A percentile compares a stretch with the other conserved stretches of the same genome.
Evolutionary conservation across 2,797 vertebrate genomes (phyloP).

Genomic region (Melanotaenia nigrans): DNA sequence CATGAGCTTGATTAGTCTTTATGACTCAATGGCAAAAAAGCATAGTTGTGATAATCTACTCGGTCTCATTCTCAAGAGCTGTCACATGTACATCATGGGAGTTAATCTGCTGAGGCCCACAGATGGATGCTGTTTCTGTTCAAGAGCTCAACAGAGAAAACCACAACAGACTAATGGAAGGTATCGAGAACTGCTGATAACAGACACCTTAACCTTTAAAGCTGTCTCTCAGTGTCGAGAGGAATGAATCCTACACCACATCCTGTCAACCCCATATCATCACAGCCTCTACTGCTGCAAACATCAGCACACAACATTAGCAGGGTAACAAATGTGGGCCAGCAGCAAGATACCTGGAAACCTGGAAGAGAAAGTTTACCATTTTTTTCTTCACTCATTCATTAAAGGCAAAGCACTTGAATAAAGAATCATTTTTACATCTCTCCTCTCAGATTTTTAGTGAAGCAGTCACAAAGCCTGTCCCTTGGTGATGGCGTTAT

Average conservation of each 20-base stretch:
- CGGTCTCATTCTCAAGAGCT: slow-evolving; percentile 27
- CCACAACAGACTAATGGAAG: slow-evolving; percentile 63
- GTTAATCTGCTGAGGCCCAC: slow-evolving; percentile 41
- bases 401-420: slow-evolving; percentile 18
- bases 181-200: slow-evolving; percentile 64
- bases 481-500: slow-evolving; percentile 59
- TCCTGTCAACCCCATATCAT: slow-evolving; percentile 72
- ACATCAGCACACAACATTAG: slow-evolving; percentile 44
- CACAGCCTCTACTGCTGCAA: slow-evolving; percentile 44
- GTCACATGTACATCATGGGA: slow-evolving; percentile 38
- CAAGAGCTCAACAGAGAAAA: slow-evolving; percentile 56
- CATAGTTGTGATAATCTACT: slow-evolving; percentile 11
- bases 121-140: slow-evolving; percentile 49
- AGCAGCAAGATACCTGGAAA: slow-evolving; percentile 35
- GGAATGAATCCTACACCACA: slow-evolving; percentile 70
- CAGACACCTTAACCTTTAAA: slow-evolving; percentile 72
- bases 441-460: slow-evolving; percentile 25
- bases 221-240: slow-evolving; percentile 46
- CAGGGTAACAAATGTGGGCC: slow-evolving; percentile 45
- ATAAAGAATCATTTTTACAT: slow-evolving; percentile 21
- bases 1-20: neutral
- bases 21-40: slow-evolving; percentile 12
- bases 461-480: slow-evolving; percentile 46
- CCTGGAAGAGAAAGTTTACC: slow-evolving; percentile 18
- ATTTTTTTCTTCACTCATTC: slow-evolving; percentile 5